Base-by-base conservation (phyloP, 2,888 invertebrate species). In the Plusia festucae region DNA sequence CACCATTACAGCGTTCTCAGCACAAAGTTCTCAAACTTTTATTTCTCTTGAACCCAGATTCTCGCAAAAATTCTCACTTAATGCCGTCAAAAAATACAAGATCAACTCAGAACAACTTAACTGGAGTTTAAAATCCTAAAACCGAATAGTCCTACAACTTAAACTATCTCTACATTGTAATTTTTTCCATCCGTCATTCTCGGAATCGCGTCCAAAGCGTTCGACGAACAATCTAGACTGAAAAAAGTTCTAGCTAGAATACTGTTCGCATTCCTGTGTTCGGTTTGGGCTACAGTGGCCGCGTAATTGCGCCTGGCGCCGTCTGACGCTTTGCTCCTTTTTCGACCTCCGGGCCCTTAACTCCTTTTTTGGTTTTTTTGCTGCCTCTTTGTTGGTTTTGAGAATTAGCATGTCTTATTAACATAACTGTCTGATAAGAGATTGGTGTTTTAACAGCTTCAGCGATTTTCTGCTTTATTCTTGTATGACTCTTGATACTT, bases 381-480 rank as follows among this genome's bases (percentile, higher is more conserved):
- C 79, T 82, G 83, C 85, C 81, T 84, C 90, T 90, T 92, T 95
- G 95, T 95, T 95, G 95, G 93, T 95, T 95, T 95, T 94, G 89
- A 91, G 90, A 94, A 95, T 95, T 95, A 95, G 95, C 93, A 92
- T 93, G 95, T 94, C 95, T 94, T 94, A 93, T 95, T 94, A 94
- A 91, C 94, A 93, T 95, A 92, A 90, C 93, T 90, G 91, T 89
- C 89, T 87, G 93, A 93, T 94, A 93, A 90, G 83, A 86, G 91
- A 93, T 94, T 92, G 91, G 88, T 91, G 91, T 92, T 92, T 92
- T 90, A 91, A 91, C 92, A 86, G 90, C 87, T 90, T 73, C 57
- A 56, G 46, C 51, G 65, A 58, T 34, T 65, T 53, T 58, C 22
- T 16, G 27, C 24, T 49, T 55, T 30, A 40, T 24, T 75, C 30